phyloP scores from a whole-genome alignment of 2,113 vertebrate species.

The Zosterops lateralis region DNA sequence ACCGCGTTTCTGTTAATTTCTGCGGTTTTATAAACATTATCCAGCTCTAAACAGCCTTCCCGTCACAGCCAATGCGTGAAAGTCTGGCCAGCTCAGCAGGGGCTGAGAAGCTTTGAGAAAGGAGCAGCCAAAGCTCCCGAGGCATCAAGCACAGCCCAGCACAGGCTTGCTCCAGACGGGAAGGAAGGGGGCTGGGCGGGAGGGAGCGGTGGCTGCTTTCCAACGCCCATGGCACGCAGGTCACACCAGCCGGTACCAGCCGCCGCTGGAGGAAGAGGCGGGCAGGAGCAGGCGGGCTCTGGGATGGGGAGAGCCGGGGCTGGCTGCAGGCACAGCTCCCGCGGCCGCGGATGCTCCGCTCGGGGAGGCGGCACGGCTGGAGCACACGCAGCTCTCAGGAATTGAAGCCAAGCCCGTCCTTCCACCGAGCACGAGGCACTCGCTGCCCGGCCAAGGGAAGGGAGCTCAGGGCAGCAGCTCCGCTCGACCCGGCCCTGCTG shows the following conservation, averaged over 20 bases:
- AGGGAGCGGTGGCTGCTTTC: not conserved
- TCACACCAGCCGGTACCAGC: conserved; percentile 35
- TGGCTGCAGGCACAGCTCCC: not conserved
- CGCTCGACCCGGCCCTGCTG: not conserved
- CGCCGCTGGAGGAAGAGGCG: not conserved
- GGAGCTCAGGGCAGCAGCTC: not conserved
- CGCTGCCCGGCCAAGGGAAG: not conserved
- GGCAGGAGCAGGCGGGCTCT: not conserved
- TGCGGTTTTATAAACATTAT: not conserved
- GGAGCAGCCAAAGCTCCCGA: not conserved
- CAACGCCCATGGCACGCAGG: not conserved
- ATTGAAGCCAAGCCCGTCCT: not conserved
- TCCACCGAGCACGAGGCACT: not conserved
- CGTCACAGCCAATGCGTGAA: not conserved
- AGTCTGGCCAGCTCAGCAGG: conserved; percentile 22
- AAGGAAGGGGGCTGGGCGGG: conserved; percentile 10
- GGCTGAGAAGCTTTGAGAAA: not conserved
- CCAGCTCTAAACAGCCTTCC: not conserved
- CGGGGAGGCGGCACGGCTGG: not conserved
- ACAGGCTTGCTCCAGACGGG: conserved; percentile 4
- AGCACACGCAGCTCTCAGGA: not conserved
- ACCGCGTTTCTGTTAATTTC: not conserved
- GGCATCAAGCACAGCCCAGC: conserved; percentile 38
- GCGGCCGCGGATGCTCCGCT: not conserved
- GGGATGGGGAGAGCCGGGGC: not conserved